Conservation (phyloP, 2,888 invertebrate species). For the Trachelus tabidus region DNA sequence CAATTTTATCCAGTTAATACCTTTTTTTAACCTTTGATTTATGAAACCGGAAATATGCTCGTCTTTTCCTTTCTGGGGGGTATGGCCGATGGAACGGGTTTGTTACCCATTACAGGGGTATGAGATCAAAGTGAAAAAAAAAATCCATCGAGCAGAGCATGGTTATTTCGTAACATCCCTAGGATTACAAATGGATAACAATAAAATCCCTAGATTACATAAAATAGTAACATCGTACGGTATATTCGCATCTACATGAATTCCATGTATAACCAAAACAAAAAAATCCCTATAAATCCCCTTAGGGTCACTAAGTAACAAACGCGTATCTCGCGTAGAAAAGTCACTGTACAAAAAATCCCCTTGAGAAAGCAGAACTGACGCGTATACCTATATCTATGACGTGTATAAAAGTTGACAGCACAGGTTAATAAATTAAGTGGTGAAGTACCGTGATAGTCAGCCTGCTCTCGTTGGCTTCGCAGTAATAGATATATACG, state of each 20-base stretch:
- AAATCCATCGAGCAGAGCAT: background rate
- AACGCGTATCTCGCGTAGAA: background rate
- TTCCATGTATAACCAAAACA: background rate
- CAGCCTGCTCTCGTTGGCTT: constrained; percentile 15
- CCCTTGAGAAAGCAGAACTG: background rate
- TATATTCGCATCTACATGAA: background rate
- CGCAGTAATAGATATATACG: background rate
- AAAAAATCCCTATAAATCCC: background rate
- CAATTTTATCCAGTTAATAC: constrained; percentile 18
- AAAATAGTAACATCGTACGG: background rate
- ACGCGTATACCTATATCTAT: background rate
- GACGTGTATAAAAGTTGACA: constrained; percentile 21
- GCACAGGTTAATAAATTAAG: constrained; percentile 30
- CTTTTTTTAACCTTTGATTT: constrained; percentile 31
- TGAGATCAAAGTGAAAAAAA: background rate
- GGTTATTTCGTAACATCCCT: background rate
- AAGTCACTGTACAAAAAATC: background rate
- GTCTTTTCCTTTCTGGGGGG: background rate
- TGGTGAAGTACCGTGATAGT: constrained; percentile 22
- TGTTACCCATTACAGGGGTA: background rate
- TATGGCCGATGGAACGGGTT: background rate
- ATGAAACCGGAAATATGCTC: constrained; percentile 25
- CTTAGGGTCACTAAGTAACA: background rate
- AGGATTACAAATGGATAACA: background rate
- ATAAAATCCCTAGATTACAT: background rate